These are phyloP conservation scores for Hydrolagus colliei DNA, from an alignment of 2,797 vertebrate species.

Conservation along the genomic window DNA sequence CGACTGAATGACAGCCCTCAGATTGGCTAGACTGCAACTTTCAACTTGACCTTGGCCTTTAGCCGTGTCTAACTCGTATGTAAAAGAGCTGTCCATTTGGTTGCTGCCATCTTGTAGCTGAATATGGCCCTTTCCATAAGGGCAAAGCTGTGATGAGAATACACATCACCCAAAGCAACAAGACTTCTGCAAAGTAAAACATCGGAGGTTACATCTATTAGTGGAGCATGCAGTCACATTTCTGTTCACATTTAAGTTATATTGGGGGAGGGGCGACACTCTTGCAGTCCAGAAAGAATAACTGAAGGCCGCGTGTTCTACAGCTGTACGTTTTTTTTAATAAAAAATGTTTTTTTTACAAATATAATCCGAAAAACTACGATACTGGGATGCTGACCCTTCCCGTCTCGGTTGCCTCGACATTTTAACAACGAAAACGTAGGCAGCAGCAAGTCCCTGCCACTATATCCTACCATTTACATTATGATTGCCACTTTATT, in stretches of 20 bases:
- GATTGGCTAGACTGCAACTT: conserved; percentile 71
- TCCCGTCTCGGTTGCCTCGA: neutral
- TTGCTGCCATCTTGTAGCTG: conserved; percentile 27
- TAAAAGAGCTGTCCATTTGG: conserved; percentile 53
- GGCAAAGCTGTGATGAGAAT: neutral
- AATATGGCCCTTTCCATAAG: conserved; percentile 4
- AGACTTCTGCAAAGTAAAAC: neutral
- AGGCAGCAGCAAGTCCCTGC: neutral
- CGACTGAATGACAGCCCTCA: conserved; percentile 61
- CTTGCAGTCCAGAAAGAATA: neutral
- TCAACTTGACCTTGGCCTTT: conserved; percentile 99
- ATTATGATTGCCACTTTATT: neutral
- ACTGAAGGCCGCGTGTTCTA: neutral
- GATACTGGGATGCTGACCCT: too few relatives aligned
- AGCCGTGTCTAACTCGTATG: conserved; percentile 58
- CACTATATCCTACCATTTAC: neutral
- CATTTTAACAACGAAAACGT: neutral
- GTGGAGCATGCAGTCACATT: neutral
- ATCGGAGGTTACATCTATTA: neutral
- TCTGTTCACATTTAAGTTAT: neutral
- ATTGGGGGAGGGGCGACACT: neutral
- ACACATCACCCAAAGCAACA: neutral
- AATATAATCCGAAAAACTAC: neutral
- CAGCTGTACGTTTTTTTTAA: too few relatives aligned
- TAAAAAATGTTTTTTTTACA: neutral